Conservation (phyloP, 2,113 vertebrate species). For the Ameiurus melas region DNA sequence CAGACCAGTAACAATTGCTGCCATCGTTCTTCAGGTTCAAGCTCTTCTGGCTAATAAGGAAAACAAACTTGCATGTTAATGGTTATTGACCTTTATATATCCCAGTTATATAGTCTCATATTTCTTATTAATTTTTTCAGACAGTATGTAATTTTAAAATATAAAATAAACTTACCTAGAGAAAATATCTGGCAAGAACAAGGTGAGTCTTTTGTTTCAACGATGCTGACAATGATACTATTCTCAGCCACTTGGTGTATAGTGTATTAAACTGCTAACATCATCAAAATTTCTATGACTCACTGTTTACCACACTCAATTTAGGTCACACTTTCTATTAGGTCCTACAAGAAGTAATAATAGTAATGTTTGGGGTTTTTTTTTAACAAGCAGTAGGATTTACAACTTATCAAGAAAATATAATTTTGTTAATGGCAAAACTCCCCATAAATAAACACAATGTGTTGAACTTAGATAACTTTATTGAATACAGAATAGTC, state of each 20-base stretch:
- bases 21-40: conserved; percentile 53
- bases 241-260: conserved; percentile 25
- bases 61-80: not conserved
- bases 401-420: not conserved
- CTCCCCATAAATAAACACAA: not conserved
- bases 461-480: conserved; percentile 4
- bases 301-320: not conserved
- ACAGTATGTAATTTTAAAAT: not conserved
- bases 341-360: not conserved
- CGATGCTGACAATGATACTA: conserved; percentile 2
- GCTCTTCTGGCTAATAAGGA: not conserved
- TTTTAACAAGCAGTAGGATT: not conserved
- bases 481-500: conserved; percentile 25
- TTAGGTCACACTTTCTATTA: not conserved
- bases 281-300: conserved; percentile 43
- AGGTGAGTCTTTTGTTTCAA: not conserved
- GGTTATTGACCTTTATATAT: not conserved
- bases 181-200: not conserved
- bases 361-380: not conserved
- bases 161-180: conserved; percentile 36
- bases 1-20: conserved; percentile 62
- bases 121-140: not conserved
- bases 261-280: conserved; percentile 28
- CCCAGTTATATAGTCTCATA: not conserved
- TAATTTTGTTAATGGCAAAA: not conserved